phyloP scores from a whole-genome alignment of 2,113 vertebrate genomes.

The Ibidorhyncha struthersii region DNA sequence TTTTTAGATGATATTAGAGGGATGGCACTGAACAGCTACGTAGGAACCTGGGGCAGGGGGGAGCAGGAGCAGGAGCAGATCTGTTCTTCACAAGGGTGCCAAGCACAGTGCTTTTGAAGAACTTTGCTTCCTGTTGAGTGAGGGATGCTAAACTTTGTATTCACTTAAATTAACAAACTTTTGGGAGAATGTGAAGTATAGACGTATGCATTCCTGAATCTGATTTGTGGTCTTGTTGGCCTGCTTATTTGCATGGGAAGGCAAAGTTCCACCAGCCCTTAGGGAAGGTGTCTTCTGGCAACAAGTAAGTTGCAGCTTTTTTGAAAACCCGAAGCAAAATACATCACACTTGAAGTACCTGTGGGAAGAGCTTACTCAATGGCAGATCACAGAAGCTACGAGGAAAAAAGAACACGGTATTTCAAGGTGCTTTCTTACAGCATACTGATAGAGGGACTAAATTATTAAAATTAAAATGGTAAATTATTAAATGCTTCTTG shows the following conservation, averaged over 20 bases:
- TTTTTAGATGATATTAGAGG: not conserved
- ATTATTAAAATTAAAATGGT: slow-evolving; percentile 54
- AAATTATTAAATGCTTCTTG: slow-evolving; percentile 33
- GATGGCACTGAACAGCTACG: not conserved
- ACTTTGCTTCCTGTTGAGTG: not conserved
- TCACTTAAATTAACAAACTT: not conserved
- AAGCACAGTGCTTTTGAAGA: not conserved
- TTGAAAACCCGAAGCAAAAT: slow-evolving; percentile 9
- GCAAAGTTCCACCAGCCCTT: not conserved
- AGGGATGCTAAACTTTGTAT: not conserved
- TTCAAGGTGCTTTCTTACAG: slow-evolving; percentile 12
- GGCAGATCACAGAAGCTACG: not conserved
- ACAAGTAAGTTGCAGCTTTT: not conserved
- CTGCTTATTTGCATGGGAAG: not conserved
- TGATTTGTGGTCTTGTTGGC: not conserved
- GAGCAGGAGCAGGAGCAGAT: not conserved
- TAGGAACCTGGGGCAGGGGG: no score
- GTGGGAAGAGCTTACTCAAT: not conserved
- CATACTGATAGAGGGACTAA: not conserved
- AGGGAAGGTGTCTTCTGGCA: not conserved
- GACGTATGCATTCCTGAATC: rapidly evolving
- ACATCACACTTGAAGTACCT: not conserved
- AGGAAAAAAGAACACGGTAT: not conserved
- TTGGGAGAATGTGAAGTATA: not conserved
- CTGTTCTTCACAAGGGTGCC: not conserved